Base-by-base conservation (phyloP, 2,888 invertebrate genomes). In the Apomyelois bistriatella region DNA sequence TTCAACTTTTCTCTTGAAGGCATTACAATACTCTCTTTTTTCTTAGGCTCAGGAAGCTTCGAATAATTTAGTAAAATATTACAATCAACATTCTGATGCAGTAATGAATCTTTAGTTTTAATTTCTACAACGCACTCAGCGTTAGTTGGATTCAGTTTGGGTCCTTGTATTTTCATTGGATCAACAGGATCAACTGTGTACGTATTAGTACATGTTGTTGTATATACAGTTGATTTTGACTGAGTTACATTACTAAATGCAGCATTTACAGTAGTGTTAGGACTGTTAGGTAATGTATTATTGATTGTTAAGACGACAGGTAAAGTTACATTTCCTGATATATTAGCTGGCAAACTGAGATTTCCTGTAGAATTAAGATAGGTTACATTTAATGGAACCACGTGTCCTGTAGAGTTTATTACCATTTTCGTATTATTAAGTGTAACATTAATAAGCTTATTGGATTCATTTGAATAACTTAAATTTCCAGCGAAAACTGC, bases 61-160 rank as follows among this genome's bases (percentile, higher is more conserved):
- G 87, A 67, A 56, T 87, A 85, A 41, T 76, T 56, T 49, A 85
- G 55, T 42, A 89, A 63, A 30, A 67, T 74, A 7, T 64, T 66
- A 59, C 89, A 89, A 48, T 86, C 78, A 5, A 89, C 69, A 37
- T 64, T 66, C 43, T 82, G 74, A 28, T 66, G 72, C 8, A 81
- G 64, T 16, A 72, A 64, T 17, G 70, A 48, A 0, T 74, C 60
- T 52, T 65, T 79, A 0, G 82, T 84, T 15, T 68, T 64, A 5
- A 89, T 86, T 53, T 85, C 83, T 0, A 89, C 78, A 22, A 67
- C 64, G 58, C 89, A 89, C 56, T 82, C 72, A 69, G 79, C 80
- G 1, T 74, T 61, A 4, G 69, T 62, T 4, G 72, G 43, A 48
- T 80, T 70, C 0, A 81, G 48, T 5, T 67, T 64, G 3, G 79